Conservation (phyloP, 2,888 invertebrate genomes). For the Mimumesa dahlbomi region DNA sequence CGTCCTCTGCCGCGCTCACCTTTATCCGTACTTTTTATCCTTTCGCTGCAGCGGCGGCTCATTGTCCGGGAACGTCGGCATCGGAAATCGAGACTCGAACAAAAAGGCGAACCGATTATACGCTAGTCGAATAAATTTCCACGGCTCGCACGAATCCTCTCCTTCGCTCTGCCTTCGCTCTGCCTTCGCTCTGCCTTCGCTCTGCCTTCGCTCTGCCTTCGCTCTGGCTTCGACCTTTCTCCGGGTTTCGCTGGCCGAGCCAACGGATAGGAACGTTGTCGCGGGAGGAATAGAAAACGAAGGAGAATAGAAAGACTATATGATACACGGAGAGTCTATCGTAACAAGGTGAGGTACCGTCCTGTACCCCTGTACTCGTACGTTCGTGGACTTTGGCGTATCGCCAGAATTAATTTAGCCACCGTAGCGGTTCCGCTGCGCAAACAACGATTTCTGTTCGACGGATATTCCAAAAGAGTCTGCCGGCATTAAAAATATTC, state of each 20-base stretch:
- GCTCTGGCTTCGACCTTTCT: no score
- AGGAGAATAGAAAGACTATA: no score
- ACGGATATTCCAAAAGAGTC: no score
- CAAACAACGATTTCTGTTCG: no score
- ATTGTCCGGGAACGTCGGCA: slow-evolving; percentile 42
- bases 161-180: neutral
- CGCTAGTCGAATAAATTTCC: slow-evolving; percentile 15
- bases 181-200: no score
- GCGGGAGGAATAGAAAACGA: no score
- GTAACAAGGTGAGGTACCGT: no score
- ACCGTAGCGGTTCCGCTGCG: slow-evolving; percentile 32
- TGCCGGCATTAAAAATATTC: no score
- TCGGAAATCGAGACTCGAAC: slow-evolving; percentile 46
- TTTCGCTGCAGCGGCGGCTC: slow-evolving; percentile 11
- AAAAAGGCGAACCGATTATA: slow-evolving; percentile 48
- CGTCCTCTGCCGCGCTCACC: slow-evolving; percentile 15
- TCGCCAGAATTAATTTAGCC: slow-evolving; percentile 68
- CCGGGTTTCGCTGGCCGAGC: neutral
- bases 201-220: no score
- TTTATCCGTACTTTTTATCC: slow-evolving; percentile 11
- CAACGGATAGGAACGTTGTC: no score
- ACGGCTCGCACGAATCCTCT: neutral
- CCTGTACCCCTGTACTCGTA: no score
- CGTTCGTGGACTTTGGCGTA: slow-evolving; percentile 60
- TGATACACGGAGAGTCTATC: no score